These are phyloP conservation scores for Danaus melanippus DNA, from an alignment of 1,140 invertebrate genomes.

Conservation along the genomic window DNA sequence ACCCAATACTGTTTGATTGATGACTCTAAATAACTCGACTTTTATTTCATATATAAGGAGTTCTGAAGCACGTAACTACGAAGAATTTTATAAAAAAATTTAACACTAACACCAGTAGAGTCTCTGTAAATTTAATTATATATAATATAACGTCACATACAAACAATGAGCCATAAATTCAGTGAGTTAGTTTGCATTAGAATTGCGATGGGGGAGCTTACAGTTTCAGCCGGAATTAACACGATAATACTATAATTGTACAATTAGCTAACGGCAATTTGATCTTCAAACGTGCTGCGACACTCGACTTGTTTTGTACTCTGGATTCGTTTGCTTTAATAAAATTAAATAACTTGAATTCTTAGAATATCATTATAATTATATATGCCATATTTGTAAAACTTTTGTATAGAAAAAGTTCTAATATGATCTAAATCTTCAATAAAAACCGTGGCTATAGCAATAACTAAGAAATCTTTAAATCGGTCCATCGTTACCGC, in stretches of 20 bases:
- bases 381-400: too few relatives aligned
- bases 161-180: constrained; percentile 58
- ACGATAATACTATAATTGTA: constrained; percentile 61
- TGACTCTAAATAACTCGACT: constrained; percentile 14
- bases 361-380: too few relatives aligned
- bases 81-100: too few relatives aligned
- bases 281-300: constrained; percentile 11
- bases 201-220: constrained; percentile 39
- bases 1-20: constrained; percentile 12
- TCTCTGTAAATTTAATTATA: neutral
- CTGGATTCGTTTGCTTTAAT: too few relatives aligned
- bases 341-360: too few relatives aligned
- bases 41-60: constrained; percentile 2
- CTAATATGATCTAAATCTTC: too few relatives aligned
- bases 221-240: constrained; percentile 62
- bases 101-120: too few relatives aligned
- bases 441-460: too few relatives aligned
- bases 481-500: too few relatives aligned
- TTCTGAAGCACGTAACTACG: neutral
- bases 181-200: constrained; percentile 58
- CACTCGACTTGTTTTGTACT: too few relatives aligned
- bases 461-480: too few relatives aligned
- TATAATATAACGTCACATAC: constrained; percentile 35
- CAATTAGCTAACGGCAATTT: constrained; percentile 60
- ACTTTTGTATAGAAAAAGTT: too few relatives aligned